Evolutionary conservation across 2,113 vertebrate genomes (phyloP), one percentile per base, ranked within the genome.

Genomic region (Australoheros scitulus): DNA sequence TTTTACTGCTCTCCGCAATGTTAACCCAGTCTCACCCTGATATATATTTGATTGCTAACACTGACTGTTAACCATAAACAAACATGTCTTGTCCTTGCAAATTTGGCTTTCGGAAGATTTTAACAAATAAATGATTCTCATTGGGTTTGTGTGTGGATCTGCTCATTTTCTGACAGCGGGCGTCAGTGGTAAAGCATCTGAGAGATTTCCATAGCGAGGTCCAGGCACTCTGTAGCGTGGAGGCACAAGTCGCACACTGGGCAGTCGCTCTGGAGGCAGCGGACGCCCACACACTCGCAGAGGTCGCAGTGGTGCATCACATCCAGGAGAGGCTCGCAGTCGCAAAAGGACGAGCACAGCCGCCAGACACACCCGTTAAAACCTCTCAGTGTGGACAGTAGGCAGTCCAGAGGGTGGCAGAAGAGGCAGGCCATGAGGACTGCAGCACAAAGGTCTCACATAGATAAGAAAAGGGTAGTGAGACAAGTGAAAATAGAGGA

Each of bases 161-260:
- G 75, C 9, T 82, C 68, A 13, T 81, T 85, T 80, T 77, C 24
- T 14, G 10, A 6, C 47, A 52, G 65, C 11, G 4, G 4, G 26
- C 1, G 0, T 95, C 77, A 95, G 87, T 95, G 96, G 82, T 94
- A 94, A 61, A 95, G 93, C 83, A 96, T 94, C 72, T 95, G 94
- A 24, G 95, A 96, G 59, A 96, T 86, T 70, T 96, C 95, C 94
- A 96, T 94, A 18, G 92, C 91, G 3, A 96, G 92, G 76, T 96
- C 95, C 83, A 96, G 87, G 29, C 96, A 96, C 72, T 96, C 96
- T 0, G 92, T 90, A 0, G 92, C 81, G 6, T 95, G 93, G 3
- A 95, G 84, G 86, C 95, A 96, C 59, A 94, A 38, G 6, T 95
- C 92, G 3, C 94, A 92, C 47, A 79, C 1, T 8, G 80, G n/a